These are phyloP conservation scores for Falco concolor DNA, from an alignment of 2,797 vertebrate species.

Conservation along the genomic window DNA sequence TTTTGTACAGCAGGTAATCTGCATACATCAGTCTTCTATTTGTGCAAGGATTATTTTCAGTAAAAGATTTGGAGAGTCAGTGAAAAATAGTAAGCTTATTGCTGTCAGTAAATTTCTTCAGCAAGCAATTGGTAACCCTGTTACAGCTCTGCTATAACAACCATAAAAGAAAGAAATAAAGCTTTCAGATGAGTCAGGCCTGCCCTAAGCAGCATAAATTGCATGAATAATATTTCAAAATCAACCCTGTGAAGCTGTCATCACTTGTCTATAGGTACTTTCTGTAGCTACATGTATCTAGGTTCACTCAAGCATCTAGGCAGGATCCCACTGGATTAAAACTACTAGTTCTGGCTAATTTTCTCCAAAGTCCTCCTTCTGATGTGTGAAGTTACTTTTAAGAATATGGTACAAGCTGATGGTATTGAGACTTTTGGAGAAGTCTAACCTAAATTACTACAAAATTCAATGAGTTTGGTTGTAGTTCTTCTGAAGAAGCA, in stretches of 20 bases:
- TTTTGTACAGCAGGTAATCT: not conserved
- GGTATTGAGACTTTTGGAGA: not conserved
- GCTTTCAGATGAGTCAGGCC: constrained; percentile 10
- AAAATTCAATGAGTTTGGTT: not conserved
- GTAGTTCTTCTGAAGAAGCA: not conserved
- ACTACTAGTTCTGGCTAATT: not conserved
- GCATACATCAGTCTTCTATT: not conserved
- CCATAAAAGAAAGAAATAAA: constrained; percentile 1
- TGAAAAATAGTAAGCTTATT: constrained; percentile 17
- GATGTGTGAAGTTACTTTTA: not conserved
- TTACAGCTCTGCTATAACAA: not conserved
- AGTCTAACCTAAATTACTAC: not conserved
- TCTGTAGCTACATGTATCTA: not conserved
- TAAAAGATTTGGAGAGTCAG: not conserved
- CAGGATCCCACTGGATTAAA: not conserved
- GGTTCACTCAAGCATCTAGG: not conserved
- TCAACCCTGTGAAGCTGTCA: not conserved
- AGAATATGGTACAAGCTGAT: not conserved
- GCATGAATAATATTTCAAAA: not conserved
- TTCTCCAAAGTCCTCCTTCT: not conserved
- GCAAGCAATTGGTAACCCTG: not conserved
- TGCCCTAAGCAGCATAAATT: not conserved
- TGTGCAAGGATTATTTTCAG: constrained; percentile 21
- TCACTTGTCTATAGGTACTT: not conserved
- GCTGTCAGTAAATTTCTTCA: constrained; percentile 29